Percentiles rank a stretch among this genome's conserved stretches.
Evolutionary conservation across 2,113 vertebrate species (phyloP).

Genomic region (Myiozetetes cayanensis): DNA sequence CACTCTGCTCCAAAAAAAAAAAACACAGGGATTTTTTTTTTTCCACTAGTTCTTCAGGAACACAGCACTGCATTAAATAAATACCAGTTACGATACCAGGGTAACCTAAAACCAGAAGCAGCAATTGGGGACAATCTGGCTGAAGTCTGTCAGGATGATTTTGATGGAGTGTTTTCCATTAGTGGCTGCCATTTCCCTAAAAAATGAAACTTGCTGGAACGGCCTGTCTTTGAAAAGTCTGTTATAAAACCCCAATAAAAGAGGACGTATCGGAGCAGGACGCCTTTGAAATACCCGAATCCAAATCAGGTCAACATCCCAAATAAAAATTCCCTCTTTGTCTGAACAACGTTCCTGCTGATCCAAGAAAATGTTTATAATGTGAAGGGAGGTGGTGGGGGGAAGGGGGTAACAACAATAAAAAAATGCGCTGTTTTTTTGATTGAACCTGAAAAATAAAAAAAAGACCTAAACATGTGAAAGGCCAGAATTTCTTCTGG

Average conservation of each 20-base stretch:
- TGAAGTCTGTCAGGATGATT: background rate
- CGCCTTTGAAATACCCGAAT: background rate
- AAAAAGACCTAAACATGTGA: background rate
- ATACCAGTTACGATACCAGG: background rate
- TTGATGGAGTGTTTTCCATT: slow-evolving; percentile 7
- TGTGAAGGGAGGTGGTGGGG: too few relatives aligned
- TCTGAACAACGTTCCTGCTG: background rate
- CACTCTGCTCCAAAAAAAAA: background rate
- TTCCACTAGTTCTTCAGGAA: background rate
- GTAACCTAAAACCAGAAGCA: background rate
- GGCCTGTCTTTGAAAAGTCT: background rate
- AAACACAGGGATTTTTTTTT: background rate
- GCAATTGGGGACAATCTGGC: background rate
- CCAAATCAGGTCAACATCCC: background rate
- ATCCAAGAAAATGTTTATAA: background rate
- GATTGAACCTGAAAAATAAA: background rate
- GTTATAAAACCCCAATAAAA: background rate
- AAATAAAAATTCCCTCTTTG: background rate
- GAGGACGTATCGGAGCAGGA: background rate
- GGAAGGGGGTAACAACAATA: too few relatives aligned
- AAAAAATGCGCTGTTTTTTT: background rate
- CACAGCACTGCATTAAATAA: background rate
- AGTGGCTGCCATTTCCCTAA: background rate
- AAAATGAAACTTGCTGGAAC: background rate
- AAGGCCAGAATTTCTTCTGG: background rate